Evolutionary conservation across 2,113 vertebrate genomes (phyloP), one percentile per base, ranked within the genome.

Genomic region (Hippocampus guttulatus): DNA sequence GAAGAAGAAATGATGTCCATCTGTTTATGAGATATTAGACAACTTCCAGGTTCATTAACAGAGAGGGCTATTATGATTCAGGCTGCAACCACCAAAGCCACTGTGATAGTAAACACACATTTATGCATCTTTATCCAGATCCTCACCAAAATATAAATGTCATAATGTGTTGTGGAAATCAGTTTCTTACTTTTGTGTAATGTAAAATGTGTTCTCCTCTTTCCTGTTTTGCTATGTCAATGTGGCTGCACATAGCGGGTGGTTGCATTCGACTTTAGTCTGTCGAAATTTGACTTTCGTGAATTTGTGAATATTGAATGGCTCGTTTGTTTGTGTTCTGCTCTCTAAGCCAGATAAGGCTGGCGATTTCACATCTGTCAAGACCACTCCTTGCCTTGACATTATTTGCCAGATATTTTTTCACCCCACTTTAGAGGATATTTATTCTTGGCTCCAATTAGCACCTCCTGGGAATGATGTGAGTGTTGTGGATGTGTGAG

Each of bases 381-480:
- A 64, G 9, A 20, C 38, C 38, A 21, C 62, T 64, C 20, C 38
- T 64, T 41, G 2, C 38, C 38, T 9, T n/a, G 62, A 41, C 20
- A 14, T 14, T 41, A 41, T 41, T 64, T 64, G 33, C 3, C 5
- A 18, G 18, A n/a, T 64, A 41, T 41, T 62, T 27, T 51, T 62
- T 20, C 62, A 10, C 38, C 62, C 62, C 38, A n/a, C 3, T 38
- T 38, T n/a, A 20, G 20, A 38, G 38, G 20, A 40, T 64, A 64
- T 41, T 41, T 30, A 62, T 62, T 62, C n/a, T 64, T 41, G 18
- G 9, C 20, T 64, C 61, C 61, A 64, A 64, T 64, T 64, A 64
- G 62, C 62, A 41, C 38, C 38, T 64, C 21, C 62, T 21, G 38
- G 38, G 62, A 64, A 41, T 64, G 38, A 21, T 10, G 9, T 21